Conservation (phyloP, 2,797 vertebrate species). For the Enteromius mattozi region DNA sequence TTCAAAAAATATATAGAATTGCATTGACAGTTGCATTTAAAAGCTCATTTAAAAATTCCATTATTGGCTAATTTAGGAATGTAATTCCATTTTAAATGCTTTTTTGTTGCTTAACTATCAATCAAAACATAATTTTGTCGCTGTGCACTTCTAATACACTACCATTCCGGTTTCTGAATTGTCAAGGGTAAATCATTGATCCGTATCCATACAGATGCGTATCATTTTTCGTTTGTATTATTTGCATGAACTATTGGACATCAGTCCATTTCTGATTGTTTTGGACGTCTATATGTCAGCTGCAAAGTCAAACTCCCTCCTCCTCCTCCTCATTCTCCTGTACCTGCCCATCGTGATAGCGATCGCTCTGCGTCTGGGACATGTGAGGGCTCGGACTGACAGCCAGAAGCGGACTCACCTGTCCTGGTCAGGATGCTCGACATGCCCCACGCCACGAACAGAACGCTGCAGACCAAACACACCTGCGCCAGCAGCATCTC, state of each 20-base stretch:
- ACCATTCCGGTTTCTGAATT: background rate
- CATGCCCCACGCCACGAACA: conserved; percentile 81
- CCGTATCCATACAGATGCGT: background rate
- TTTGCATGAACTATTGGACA: background rate
- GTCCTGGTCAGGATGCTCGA: conserved; percentile 78
- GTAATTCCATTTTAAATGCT: background rate
- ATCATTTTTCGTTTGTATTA: background rate
- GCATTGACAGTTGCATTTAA: background rate
- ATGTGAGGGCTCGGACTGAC: background rate
- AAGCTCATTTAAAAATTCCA: background rate
- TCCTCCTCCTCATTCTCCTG: background rate
- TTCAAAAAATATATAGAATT: background rate
- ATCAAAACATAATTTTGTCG: background rate
- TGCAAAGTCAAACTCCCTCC: conserved; percentile 7
- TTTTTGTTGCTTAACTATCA: background rate
- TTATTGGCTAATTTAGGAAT: background rate
- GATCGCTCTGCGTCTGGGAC: background rate
- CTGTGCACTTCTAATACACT: background rate
- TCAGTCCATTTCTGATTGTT: background rate
- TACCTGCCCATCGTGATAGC: background rate
- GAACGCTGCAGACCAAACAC: conserved; percentile 82
- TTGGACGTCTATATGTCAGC: background rate
- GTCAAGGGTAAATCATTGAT: background rate
- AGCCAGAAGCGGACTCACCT: conserved; percentile 74
- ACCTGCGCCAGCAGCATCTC: conserved; percentile 83